Conservation (phyloP, 2,888 invertebrate genomes). For the Aricia artaxerxes region DNA sequence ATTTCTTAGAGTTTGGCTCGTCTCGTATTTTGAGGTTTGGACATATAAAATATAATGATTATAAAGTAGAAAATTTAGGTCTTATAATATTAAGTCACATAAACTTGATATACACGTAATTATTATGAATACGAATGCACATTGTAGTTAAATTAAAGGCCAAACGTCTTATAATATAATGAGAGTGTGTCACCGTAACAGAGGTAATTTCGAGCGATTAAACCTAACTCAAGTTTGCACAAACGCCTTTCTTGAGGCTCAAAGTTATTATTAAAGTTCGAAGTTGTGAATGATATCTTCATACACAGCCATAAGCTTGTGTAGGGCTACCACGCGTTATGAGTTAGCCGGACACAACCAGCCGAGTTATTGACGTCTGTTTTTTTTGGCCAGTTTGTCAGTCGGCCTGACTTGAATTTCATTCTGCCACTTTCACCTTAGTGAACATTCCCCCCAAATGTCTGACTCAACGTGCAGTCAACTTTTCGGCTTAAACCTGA, state of each 20-base stretch:
- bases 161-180: neutral
- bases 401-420: neutral
- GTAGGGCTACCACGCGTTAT: neutral
- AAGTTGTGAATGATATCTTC: constrained; percentile 25
- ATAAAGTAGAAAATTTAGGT: too few species aligned
- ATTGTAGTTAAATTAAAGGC: neutral
- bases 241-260: constrained; percentile 23
- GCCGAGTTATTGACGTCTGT: neutral
- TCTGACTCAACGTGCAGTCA: neutral
- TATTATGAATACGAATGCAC: too few species aligned
- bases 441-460: neutral
- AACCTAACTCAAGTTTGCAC: constrained; percentile 1
- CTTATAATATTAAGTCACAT: too few species aligned
- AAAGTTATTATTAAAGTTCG: constrained; percentile 28
- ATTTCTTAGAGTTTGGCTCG: too few species aligned
- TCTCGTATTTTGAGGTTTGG: too few species aligned
- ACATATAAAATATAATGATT: too few species aligned
- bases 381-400: neutral
- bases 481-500: neutral
- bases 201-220: constrained; percentile 2
- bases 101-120: too few species aligned
- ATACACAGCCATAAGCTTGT: constrained; percentile 19
- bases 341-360: neutral
- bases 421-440: neutral
- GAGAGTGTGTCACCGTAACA: neutral